phyloP scores from a whole-genome alignment of 2,113 vertebrate genomes.

The Cacatua alba region DNA sequence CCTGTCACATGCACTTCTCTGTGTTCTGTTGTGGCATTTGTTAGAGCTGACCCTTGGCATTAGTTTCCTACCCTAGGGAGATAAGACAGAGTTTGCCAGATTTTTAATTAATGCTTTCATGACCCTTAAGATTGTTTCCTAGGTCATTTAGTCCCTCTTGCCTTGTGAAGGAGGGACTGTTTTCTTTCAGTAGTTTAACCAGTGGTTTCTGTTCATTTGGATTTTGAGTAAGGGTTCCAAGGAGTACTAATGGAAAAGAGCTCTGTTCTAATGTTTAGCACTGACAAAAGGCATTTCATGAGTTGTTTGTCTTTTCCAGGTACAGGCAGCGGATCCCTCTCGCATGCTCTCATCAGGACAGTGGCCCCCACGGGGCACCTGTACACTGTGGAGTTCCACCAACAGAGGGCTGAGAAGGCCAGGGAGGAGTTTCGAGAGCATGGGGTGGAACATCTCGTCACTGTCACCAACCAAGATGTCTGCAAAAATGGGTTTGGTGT shows the following conservation, averaged over 20 bases:
- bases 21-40: background rate
- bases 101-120: background rate
- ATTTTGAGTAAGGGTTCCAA: background rate
- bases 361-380: conserved; percentile 93
- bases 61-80: background rate
- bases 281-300: background rate
- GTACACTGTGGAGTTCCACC: conserved; percentile 96
- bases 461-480: conserved; percentile 92
- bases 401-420: conserved; percentile 89
- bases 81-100: background rate
- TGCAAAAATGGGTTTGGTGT: conserved; percentile 94
- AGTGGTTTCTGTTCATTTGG: background rate
- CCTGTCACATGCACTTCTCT: background rate
- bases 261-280: background rate
- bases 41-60: background rate
- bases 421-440: conserved; percentile 91
- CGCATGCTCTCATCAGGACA: conserved; percentile 92
- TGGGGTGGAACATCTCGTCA: conserved; percentile 88
- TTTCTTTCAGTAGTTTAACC: background rate
- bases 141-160: background rate
- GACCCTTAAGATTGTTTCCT: background rate
- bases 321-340: conserved; percentile 95
- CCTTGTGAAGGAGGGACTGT: background rate
- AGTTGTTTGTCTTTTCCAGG: conserved; percentile 72
- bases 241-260: background rate